These are phyloP conservation scores for Ptilodon capucinus DNA, from an alignment of 2,888 invertebrate species.

Conservation along the genomic window DNA sequence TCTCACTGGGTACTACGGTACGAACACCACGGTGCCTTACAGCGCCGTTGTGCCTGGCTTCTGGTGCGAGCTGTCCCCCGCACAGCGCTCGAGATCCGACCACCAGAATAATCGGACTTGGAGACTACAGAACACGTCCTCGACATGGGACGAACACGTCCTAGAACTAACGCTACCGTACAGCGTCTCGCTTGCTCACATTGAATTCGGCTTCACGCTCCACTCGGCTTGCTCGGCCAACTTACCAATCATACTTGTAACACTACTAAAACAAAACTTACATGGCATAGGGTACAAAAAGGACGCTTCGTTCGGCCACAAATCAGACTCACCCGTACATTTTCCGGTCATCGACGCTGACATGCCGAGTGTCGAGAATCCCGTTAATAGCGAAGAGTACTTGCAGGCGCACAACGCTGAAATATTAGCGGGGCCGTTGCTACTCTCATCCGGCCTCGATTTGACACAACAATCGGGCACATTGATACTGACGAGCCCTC, in stretches of 20 bases:
- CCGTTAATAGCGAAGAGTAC: conserved; percentile 90
- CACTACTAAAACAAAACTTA: conserved; percentile 81
- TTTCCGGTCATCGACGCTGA: conserved; percentile 64
- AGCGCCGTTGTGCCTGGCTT: conserved; percentile 95
- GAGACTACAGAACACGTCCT: conserved; percentile 93
- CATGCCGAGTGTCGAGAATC: conserved; percentile 84
- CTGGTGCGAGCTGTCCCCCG: conserved; percentile 96
- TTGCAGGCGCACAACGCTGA: conserved; percentile 94
- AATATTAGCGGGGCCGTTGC: conserved; percentile 94
- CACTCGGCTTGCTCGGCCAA: conserved; percentile 89
- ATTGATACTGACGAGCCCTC: conserved; percentile 93
- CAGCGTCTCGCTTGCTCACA: conserved; percentile 91
- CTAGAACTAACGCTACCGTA: conserved; percentile 93
- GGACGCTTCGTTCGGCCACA: conserved; percentile 69
- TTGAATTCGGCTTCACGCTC: conserved; percentile 93
- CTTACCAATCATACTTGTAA: conserved; percentile 91
- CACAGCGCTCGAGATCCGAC: conserved; percentile 93
- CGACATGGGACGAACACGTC: conserved; percentile 96
- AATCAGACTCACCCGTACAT: conserved; percentile 68
- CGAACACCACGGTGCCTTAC: conserved; percentile 82
- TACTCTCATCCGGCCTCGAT: conserved; percentile 91
- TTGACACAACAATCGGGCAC: conserved; percentile 92
- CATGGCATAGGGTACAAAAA: conserved; percentile 82
- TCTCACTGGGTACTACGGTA: conserved; percentile 89
- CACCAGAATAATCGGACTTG: conserved; percentile 95